Conservation (phyloP, 2,113 vertebrate species). For the Strigops habroptila region DNA sequence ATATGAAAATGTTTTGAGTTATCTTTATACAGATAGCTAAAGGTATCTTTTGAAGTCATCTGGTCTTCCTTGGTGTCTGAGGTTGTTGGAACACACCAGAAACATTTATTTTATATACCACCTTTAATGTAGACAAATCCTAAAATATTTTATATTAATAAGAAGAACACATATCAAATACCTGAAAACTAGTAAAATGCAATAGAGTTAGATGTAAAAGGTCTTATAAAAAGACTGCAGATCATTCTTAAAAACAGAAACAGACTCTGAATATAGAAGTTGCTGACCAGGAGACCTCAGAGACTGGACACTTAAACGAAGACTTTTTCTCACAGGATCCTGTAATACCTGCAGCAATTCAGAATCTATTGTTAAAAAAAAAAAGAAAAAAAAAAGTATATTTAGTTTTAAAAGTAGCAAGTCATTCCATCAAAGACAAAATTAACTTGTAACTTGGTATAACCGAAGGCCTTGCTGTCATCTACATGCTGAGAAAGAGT, state of each 20-base stretch:
- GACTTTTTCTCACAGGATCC: neutral
- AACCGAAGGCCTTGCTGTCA: conserved; percentile 34
- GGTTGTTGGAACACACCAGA: neutral
- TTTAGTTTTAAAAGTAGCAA: neutral
- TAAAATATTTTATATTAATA: neutral
- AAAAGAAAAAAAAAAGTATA: neutral
- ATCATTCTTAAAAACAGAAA: neutral
- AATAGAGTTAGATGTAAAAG: neutral
- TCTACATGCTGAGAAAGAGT: conserved; percentile 32
- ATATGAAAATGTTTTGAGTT: neutral
- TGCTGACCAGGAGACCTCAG: neutral
- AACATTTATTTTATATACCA: neutral
- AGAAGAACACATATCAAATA: neutral
- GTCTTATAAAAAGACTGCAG: neutral
- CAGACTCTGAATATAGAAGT: neutral
- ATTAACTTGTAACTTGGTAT: conserved; percentile 32
- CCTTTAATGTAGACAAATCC: neutral
- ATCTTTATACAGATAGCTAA: neutral
- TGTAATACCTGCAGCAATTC: neutral
- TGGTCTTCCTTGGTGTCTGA: neutral
- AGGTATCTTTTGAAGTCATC: neutral
- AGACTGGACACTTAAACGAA: neutral
- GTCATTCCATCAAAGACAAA: conserved; percentile 42
- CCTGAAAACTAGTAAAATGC: neutral
- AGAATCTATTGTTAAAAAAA: neutral